Base-by-base conservation (phyloP, 2,888 invertebrate genomes). In the Eucera pruinosa region DNA sequence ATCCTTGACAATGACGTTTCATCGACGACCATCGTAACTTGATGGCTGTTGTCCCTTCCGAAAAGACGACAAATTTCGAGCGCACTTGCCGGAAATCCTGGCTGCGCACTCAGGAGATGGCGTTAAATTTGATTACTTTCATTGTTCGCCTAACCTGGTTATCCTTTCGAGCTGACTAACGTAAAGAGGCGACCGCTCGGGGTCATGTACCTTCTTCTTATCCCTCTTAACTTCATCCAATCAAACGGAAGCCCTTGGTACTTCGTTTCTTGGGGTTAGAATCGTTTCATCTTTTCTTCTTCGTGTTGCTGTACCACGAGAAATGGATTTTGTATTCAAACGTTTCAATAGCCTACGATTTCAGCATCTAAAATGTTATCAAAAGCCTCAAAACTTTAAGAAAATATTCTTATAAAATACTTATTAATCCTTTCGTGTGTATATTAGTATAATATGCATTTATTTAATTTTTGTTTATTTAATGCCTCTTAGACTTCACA, bases 91-190 rank as follows among this genome's bases (percentile, higher is more conserved):
- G 86, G 78, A 84, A 88, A 83, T 87, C 85, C 82, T 61, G 84
- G 80, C 73, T 78, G 82, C 82, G 85, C 87, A 83, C 84, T 85
- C 84, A 80, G 81, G 86, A 88, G 89, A 87, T 86, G 85, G 87
- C 85, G 89, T 89, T 90, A 89, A 91, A 91, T 91, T 91, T 88
- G 86, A 91, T 91, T 91, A 90, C 90, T 89, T 88, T 90, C 89
- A 90, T 91, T 91, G 91, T 90, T 89, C 87, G 86, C 84, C 85
- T 90, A 91, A 91, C 89, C 78, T 64, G 71, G 89, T 90, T 91
- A 90, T 89, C 88, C 89, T 86, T 85, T 72, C 82, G 81, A 82
- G 84, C 86, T 79, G 86, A 86, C 83, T 79, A 81, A 85, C 82
- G 85, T 84, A 84, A 86, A 85, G 87, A 86, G 81, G 74, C 85